Conservation (phyloP, 2,888 invertebrate species). For the Lithophane socia region DNA sequence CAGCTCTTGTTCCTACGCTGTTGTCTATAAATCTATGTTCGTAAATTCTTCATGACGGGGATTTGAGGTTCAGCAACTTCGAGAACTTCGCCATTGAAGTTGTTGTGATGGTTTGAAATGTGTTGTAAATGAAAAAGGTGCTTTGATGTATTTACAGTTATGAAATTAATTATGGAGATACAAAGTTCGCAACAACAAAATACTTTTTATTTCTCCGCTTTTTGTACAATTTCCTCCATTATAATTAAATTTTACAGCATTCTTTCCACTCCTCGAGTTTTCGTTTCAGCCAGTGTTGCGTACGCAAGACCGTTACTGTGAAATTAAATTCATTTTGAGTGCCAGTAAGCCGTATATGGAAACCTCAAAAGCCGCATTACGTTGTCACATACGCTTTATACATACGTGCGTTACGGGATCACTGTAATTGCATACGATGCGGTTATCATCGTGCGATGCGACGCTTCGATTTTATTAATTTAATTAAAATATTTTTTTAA, state of each 20-base stretch:
- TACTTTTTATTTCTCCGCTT: conserved; percentile 11
- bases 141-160: conserved; percentile 13
- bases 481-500: conserved; percentile 64
- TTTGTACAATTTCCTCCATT: conserved; percentile 38
- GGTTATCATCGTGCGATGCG: conserved; percentile 68
- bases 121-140: conserved; percentile 5
- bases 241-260: conserved; percentile 53
- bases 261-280: conserved; percentile 45
- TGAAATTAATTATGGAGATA: conserved; percentile 33
- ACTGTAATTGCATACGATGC: conserved; percentile 80
- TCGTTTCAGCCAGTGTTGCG: conserved; percentile 53
- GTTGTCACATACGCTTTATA: conserved; percentile 67
- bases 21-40: conserved; percentile 65
- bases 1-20: conserved; percentile 62
- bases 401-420: conserved; percentile 69
- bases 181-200: conserved; percentile 17
- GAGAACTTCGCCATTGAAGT: conserved; percentile 41
- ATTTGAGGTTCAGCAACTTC: conserved; percentile 56
- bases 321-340: conserved; percentile 74
- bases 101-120: conserved; percentile 23
- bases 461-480: conserved; percentile 65
- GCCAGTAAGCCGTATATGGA: conserved; percentile 68
- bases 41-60: conserved; percentile 57
- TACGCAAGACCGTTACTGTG: conserved; percentile 66
- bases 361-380: conserved; percentile 77